Evolutionary conservation across 2,888 invertebrate genomes (phyloP).

Genomic region (Tryphoninae sp.): DNA sequence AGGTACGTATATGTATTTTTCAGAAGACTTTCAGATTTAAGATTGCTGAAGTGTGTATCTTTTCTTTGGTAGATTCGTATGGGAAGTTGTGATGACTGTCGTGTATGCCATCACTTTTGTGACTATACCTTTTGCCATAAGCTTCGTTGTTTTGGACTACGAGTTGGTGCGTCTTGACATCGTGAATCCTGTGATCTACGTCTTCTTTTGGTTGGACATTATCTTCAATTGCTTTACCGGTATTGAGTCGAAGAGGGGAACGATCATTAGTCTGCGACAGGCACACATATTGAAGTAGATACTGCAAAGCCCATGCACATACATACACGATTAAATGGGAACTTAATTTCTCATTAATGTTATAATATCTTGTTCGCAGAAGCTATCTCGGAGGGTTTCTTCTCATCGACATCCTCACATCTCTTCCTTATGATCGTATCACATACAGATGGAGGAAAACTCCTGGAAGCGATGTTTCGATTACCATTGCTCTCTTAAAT

Average conservation of each 20-base stretch:
- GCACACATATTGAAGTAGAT: conserved; percentile 71
- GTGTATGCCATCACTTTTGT: conserved; percentile 72
- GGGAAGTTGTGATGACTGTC: conserved; percentile 75
- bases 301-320: not conserved
- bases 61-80: conserved; percentile 71
- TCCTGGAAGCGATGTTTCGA: conserved; percentile 69
- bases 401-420: conserved; percentile 73
- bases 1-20: conserved; percentile 57
- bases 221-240: conserved; percentile 73
- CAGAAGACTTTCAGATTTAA: too few relatives aligned
- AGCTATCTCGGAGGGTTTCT: conserved; percentile 71
- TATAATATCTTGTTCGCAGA: conserved; percentile 62
- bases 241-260: conserved; percentile 65
- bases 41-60: not conserved
- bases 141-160: conserved; percentile 74
- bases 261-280: conserved; percentile 68
- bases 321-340: not conserved
- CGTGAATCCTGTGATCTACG: conserved; percentile 72
- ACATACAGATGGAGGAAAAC: conserved; percentile 72
- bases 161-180: conserved; percentile 68
- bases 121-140: conserved; percentile 75
- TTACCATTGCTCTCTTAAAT: conserved; percentile 69
- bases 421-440: conserved; percentile 76
- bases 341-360: not conserved
- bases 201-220: conserved; percentile 76